Evolutionary conservation across 92 coral and sea anemone species (phyloP).

Genomic region (Phymanthus crucifer): DNA sequence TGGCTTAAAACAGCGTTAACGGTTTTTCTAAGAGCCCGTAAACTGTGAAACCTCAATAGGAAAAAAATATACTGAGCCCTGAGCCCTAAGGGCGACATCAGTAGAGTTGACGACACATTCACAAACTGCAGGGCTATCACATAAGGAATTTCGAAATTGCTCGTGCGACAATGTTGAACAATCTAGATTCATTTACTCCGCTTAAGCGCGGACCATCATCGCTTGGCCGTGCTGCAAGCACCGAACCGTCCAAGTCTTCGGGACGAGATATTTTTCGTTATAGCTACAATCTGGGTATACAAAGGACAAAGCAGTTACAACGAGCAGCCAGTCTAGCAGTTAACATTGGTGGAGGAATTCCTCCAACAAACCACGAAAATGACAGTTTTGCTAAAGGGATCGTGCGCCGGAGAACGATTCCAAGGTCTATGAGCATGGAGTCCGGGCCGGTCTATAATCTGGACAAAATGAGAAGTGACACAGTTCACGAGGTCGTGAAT

Average conservation of each 20-base stretch:
- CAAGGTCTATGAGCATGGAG: constrained; percentile 27
- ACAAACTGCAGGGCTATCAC: not conserved
- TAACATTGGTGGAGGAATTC: not conserved
- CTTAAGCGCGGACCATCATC: constrained; percentile 2
- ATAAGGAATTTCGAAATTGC: constrained; percentile 8
- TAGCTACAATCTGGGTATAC: constrained; percentile 40
- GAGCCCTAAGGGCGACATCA: not conserved
- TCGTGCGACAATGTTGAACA: not conserved
- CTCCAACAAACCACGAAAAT: constrained; percentile 6
- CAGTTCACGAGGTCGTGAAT: not conserved
- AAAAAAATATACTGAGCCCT: not conserved
- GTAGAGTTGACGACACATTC: not conserved
- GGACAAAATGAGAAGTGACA: not conserved
- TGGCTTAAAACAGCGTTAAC: no score
- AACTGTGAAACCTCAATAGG: not conserved
- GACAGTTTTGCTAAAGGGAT: constrained; percentile 13
- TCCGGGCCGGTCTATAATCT: not conserved
- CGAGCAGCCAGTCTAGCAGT: constrained; percentile 20
- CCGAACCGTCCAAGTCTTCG: not conserved
- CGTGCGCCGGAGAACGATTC: not conserved
- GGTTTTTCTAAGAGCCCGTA: no score
- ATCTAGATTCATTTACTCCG: not conserved
- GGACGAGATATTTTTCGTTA: constrained; percentile 36
- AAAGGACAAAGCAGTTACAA: constrained; percentile 12
- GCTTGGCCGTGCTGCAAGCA: not conserved